Percentiles rank a stretch among this genome's conserved stretches.
phyloP scores from a whole-genome alignment of 2,113 vertebrate species.

The Poeciliopsis retropinna region DNA sequence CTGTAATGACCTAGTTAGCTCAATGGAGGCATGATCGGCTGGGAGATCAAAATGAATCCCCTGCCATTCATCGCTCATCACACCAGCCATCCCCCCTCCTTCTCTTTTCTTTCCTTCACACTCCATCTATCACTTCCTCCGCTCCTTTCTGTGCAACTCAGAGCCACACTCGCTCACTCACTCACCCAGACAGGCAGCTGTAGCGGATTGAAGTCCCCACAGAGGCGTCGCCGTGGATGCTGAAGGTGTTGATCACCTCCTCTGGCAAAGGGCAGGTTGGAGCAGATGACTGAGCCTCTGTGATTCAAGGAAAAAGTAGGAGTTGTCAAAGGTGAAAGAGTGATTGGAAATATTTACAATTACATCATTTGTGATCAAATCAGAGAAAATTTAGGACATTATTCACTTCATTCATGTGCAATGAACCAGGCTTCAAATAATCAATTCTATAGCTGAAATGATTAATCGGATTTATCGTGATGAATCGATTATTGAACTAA shows the following conservation, averaged over 20 bases:
- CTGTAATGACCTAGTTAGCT: slow-evolving; percentile 71
- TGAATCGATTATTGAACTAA: no score
- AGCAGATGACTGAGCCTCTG: slow-evolving; percentile 32
- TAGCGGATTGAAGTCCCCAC: slow-evolving; percentile 74
- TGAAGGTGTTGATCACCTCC: slow-evolving; percentile 67
- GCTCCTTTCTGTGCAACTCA: slow-evolving; percentile 54
- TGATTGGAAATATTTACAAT: no score
- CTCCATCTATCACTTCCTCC: slow-evolving; percentile 59
- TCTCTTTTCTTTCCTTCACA: slow-evolving; percentile 52
- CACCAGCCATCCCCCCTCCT: slow-evolving; percentile 33
- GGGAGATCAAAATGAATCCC: slow-evolving; percentile 64
- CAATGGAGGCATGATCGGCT: slow-evolving; percentile 52
- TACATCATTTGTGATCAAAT: neutral
- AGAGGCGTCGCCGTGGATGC: slow-evolving; percentile 67
- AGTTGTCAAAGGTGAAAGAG: neutral
- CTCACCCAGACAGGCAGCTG: slow-evolving; percentile 81
- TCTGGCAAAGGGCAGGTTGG: slow-evolving; percentile 71
- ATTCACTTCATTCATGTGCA: neutral
- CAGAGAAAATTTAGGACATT: neutral
- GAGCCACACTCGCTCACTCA: slow-evolving; percentile 76
- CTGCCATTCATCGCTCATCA: slow-evolving; percentile 61
- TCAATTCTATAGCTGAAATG: no score
- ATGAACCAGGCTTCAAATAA: neutral
- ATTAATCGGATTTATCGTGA: no score
- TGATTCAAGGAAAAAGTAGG: slow-evolving; percentile 9